phyloP scores from a whole-genome alignment of 2,797 vertebrate species.

The Sylvilagus floridanus region DNA sequence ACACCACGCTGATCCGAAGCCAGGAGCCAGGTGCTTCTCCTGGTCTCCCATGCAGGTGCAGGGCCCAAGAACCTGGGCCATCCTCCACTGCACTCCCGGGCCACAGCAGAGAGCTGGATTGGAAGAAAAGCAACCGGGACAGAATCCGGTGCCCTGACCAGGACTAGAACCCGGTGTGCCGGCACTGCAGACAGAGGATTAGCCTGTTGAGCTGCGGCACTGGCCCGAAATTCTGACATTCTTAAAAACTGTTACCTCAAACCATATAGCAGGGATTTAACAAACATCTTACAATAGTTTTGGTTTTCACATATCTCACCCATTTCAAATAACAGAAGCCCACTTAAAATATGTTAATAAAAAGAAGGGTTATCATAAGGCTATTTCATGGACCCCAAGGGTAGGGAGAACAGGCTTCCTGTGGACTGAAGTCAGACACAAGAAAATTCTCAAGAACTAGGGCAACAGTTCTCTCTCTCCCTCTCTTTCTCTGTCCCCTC shows the following conservation, averaged over 20 bases:
- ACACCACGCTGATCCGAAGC: no score
- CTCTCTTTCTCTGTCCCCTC: no score
- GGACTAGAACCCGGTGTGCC: no score
- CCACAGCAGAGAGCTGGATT: no score
- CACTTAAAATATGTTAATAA: not conserved
- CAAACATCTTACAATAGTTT: conserved; percentile 32
- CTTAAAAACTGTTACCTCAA: conserved; percentile 44
- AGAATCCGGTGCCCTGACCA: no score
- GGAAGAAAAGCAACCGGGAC: no score
- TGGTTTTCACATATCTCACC: conserved; percentile 35
- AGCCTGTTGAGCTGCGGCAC: no score
- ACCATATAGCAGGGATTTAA: conserved; percentile 46
- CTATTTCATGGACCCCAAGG: not conserved
- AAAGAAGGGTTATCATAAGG: conserved; percentile 29
- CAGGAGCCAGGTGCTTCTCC: no score
- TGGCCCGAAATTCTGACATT: not conserved
- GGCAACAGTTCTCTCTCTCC: not conserved
- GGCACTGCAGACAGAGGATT: no score
- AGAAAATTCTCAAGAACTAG: not conserved
- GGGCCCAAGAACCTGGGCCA: no score
- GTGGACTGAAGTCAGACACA: not conserved
- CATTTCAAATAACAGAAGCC: conserved; percentile 30
- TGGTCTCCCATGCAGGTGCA: no score
- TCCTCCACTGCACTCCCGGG: no score
- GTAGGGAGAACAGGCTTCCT: not conserved